A percentile compares a stretch with the other conserved stretches of the same genome.
phyloP scores from a whole-genome alignment of 2,113 vertebrate species.

The Thalassoma bifasciatum region DNA sequence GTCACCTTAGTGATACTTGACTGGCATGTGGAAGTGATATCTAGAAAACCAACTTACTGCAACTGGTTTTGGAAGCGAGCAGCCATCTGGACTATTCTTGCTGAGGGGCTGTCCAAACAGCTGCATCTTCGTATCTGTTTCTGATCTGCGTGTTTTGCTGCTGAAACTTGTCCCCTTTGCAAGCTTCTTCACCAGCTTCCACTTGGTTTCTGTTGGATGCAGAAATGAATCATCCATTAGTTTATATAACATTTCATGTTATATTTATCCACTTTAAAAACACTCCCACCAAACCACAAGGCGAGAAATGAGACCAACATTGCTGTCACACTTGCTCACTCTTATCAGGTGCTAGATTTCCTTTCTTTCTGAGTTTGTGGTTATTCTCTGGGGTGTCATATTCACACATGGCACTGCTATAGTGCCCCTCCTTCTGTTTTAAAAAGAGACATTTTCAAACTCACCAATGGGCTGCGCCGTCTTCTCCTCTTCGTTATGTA shows the following conservation, averaged over 20 bases:
- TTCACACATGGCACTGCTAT: constrained; percentile 7
- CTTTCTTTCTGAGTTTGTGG: constrained; percentile 17
- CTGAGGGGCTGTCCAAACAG: constrained; percentile 90
- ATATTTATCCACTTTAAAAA: not conserved
- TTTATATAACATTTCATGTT: not conserved
- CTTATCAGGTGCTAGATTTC: constrained; percentile 8
- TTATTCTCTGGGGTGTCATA: constrained; percentile 20
- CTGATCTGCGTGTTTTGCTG: constrained; percentile 62
- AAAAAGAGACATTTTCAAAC: constrained; percentile 79
- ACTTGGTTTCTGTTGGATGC: constrained; percentile 82
- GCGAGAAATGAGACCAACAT: not conserved
- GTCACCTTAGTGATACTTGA: not conserved
- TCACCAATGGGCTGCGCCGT: constrained; percentile 85
- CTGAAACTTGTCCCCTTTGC: constrained; percentile 78
- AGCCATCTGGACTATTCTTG: constrained; percentile 82
- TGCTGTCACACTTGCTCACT: not conserved
- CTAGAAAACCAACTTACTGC: constrained; percentile 79
- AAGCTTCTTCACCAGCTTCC: constrained; percentile 81
- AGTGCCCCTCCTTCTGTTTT: constrained; percentile 6
- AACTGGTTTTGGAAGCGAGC: constrained; percentile 87
- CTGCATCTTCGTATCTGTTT: constrained; percentile 72
- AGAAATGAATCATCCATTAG: constrained; percentile 29
- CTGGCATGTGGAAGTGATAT: not conserved
- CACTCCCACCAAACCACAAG: not conserved
- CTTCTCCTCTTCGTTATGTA: constrained; percentile 79